These are phyloP conservation scores for Macrophya annulata DNA, from an alignment of 2,888 invertebrate species.

Conservation along the genomic window DNA sequence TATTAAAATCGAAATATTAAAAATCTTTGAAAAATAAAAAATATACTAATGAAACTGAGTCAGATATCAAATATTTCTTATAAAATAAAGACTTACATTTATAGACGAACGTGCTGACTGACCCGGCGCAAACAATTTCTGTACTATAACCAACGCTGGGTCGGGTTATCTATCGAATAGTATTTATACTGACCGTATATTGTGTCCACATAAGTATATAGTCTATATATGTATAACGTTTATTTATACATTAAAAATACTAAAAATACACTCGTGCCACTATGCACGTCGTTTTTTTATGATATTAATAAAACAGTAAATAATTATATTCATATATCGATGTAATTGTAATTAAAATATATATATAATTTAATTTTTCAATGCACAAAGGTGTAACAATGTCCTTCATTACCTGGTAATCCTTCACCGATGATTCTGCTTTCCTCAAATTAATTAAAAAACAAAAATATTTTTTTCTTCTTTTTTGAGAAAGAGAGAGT, in stretches of 20 bases:
- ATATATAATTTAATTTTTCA: too few species aligned
- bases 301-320: not conserved
- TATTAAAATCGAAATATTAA: too few species aligned
- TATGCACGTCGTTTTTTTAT: not conserved
- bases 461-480: not conserved
- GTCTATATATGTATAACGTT: not conserved
- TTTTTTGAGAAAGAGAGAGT: not conserved
- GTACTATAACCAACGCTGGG: not conserved
- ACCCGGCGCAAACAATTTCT: conserved; percentile 14
- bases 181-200: conserved; percentile 39
- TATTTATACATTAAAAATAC: not conserved
- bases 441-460: not conserved
- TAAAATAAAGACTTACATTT: not conserved
- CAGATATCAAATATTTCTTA: not conserved
- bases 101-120: not conserved
- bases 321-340: not conserved
- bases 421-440: not conserved
- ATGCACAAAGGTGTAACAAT: too few species aligned
- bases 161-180: conserved; percentile 39
- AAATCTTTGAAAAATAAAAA: too few species aligned
- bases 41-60: not conserved
- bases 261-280: conserved; percentile 16
- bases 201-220: not conserved
- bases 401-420: not conserved
- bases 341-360: too few species aligned